Evolutionary conservation across 1,140 invertebrate genomes (phyloP).

Genomic region (Arctopsyche grandis): DNA sequence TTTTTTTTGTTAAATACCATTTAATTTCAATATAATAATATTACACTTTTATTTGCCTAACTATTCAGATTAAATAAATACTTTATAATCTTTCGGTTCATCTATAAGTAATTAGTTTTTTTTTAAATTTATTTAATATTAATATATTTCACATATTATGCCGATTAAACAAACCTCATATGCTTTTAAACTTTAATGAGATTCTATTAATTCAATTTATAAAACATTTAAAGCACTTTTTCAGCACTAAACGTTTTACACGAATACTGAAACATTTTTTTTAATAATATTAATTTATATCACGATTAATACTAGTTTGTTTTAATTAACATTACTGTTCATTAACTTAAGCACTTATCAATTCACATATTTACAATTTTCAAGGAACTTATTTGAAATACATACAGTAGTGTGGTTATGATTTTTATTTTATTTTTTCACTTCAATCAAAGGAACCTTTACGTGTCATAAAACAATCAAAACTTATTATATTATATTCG

Average conservation of each 20-base stretch:
- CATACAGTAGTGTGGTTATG: not conserved
- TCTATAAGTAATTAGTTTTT: too few relatives aligned
- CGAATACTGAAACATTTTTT: constrained; percentile 2
- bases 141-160: too few relatives aligned
- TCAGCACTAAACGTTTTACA: constrained; percentile 2
- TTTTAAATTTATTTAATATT: too few relatives aligned
- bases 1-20: not conserved
- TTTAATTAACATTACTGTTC: constrained; percentile 11
- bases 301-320: not conserved
- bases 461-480: too few relatives aligned
- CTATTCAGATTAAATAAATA: too few relatives aligned
- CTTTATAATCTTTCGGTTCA: too few relatives aligned
- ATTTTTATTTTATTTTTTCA: not conserved
- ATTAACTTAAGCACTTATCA: not conserved
- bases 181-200: too few relatives aligned
- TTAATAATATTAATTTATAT: constrained; percentile 12
- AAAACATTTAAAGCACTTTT: constrained; percentile 8
- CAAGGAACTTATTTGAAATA: constrained; percentile 27
- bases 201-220: not conserved
- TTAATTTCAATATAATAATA: too few relatives aligned
- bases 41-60: too few relatives aligned
- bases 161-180: too few relatives aligned
- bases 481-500: too few relatives aligned
- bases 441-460: not conserved
- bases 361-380: constrained; percentile 25